Evolutionary conservation across 2,888 invertebrate species (phyloP).

Genomic region (Thyatira batis): DNA sequence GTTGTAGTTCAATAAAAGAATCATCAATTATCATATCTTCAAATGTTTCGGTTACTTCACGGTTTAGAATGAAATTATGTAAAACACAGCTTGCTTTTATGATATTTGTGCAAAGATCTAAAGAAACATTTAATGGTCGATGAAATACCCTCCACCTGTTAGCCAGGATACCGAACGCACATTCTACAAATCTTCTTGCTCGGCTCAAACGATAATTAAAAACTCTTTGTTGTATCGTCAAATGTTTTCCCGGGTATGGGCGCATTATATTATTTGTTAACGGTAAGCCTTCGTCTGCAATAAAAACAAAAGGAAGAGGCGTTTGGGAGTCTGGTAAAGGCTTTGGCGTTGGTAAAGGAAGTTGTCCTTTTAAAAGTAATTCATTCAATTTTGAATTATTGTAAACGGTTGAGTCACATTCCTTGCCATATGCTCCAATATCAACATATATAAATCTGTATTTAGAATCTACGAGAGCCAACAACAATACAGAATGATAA

Average conservation of each 20-base stretch:
- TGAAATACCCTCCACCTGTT: constrained; percentile 19
- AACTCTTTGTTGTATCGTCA: constrained; percentile 19
- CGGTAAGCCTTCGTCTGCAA: constrained; percentile 22
- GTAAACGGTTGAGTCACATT: constrained; percentile 22
- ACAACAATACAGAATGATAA: constrained; percentile 25
- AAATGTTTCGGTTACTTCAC: not conserved
- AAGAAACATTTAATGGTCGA: constrained; percentile 3
- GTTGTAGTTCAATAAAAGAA: too few relatives aligned
- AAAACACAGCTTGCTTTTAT: constrained; percentile 7
- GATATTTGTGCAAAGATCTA: not conserved
- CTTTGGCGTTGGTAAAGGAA: constrained; percentile 25
- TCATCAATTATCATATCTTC: too few relatives aligned
- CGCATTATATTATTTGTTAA: constrained; percentile 24
- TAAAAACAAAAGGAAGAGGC: constrained; percentile 18
- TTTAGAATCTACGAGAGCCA: constrained; percentile 25
- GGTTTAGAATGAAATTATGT: constrained; percentile 6
- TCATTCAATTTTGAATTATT: constrained; percentile 22
- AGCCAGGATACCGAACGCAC: constrained; percentile 24
- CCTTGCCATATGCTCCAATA: constrained; percentile 24
- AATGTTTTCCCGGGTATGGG: constrained; percentile 23
- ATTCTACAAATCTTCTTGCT: constrained; percentile 20
- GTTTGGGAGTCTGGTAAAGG: constrained; percentile 24
- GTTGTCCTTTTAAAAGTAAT: constrained; percentile 17
- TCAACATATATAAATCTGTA: constrained; percentile 26
- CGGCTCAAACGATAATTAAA: constrained; percentile 22